phyloP scores from a whole-genome alignment of 2,888 invertebrate genomes.

The Cristatella mucedo region DNA sequence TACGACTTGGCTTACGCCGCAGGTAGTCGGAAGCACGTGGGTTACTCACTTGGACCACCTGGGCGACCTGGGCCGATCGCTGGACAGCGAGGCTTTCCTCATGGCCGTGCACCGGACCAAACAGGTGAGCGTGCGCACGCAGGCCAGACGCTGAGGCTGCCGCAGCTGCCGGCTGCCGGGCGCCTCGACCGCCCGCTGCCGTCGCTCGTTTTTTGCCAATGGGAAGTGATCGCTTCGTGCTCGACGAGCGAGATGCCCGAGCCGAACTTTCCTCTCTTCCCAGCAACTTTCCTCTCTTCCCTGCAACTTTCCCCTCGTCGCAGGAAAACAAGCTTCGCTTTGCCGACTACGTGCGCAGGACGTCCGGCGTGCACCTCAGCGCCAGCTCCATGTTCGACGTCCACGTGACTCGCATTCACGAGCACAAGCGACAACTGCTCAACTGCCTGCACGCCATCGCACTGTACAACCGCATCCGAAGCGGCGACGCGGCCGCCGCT shows the following conservation, averaged over 20 bases:
- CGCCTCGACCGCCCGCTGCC: no score
- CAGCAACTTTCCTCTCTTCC: no score
- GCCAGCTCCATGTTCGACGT: constrained; percentile 93
- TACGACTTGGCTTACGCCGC: no score
- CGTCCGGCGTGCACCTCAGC: constrained; percentile 75
- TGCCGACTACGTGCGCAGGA: constrained; percentile 65
- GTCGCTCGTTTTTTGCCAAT: no score
- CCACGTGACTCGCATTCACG: constrained; percentile 89
- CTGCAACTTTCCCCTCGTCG: no score
- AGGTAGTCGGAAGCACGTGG: constrained; percentile 94
- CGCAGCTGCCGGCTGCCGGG: no score
- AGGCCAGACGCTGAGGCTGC: no score
- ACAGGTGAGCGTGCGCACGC: constrained; percentile 49
- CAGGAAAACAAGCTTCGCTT: constrained; percentile 82
- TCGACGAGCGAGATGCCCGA: no score
- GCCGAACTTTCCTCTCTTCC: no score
- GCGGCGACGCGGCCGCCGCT: constrained; percentile 71
- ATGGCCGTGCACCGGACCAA: constrained; percentile 81
- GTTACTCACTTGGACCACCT: constrained; percentile 76
- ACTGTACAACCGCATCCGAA: constrained; percentile 88
- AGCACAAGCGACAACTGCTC: constrained; percentile 92
- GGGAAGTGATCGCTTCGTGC: no score
- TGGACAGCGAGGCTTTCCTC: constrained; percentile 74
- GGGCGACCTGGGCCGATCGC: constrained; percentile 61
- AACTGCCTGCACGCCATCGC: constrained; percentile 84